Conservation (phyloP, 2,113 vertebrate species). For the Sturnira hondurensis region DNA sequence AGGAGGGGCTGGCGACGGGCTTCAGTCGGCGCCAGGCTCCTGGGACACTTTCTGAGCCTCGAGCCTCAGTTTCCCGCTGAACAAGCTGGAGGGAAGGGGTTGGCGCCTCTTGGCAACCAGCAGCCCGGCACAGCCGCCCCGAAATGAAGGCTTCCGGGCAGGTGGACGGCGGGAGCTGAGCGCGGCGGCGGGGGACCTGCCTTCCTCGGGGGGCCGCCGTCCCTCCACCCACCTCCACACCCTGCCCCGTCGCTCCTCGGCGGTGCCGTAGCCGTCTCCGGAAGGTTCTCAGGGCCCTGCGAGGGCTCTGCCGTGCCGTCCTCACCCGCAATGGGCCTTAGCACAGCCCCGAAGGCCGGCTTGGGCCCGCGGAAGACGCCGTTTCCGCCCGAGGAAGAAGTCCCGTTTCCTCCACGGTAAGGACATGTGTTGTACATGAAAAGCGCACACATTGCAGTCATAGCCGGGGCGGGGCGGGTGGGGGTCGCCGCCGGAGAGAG, state of each 20-base stretch:
- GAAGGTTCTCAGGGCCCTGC: not conserved
- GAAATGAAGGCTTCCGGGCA: not conserved
- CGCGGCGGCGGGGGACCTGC: no score
- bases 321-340: not conserved
- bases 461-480: not conserved
- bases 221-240: accelerated
- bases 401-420: not conserved
- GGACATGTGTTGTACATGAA: not conserved
- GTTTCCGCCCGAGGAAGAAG: not conserved
- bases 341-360: not conserved
- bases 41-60: not conserved
- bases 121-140: not conserved
- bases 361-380: not conserved
- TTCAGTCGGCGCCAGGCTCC: no score
- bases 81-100: not conserved
- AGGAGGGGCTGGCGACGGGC: not conserved
- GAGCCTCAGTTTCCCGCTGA: not conserved
- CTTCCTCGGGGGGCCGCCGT: not conserved
- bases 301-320: not conserved
- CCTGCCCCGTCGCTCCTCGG: not conserved
- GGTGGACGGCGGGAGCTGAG: not conserved
- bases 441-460: not conserved
- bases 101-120: not conserved
- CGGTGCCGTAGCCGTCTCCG: no score
- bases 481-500: not conserved